phyloP scores from a whole-genome alignment of 2,888 invertebrate species.

The Anarsia innoxiella region DNA sequence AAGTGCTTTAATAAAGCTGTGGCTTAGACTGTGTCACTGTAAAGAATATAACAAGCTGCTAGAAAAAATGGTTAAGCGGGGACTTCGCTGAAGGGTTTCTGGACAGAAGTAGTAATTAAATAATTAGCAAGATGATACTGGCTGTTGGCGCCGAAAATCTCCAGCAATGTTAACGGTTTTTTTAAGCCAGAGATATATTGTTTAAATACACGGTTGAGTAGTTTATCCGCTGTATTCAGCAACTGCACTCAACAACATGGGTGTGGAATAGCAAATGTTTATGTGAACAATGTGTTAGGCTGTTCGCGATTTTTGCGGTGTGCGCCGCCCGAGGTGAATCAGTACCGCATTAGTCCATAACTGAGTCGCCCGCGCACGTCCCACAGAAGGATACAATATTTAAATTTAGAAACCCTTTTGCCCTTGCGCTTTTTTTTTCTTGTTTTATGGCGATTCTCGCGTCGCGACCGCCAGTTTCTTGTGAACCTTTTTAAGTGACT shows the following conservation, averaged over 20 bases:
- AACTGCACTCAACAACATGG: conserved; percentile 4
- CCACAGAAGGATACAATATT: conserved; percentile 54
- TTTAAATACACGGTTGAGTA: too few relatives aligned
- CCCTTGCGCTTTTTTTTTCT: conserved; percentile 43
- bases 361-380: conserved; percentile 63
- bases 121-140: too few relatives aligned
- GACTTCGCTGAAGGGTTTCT: too few relatives aligned
- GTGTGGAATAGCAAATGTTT: conserved; percentile 44
- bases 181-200: too few relatives aligned
- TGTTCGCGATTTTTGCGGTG: conserved; percentile 58
- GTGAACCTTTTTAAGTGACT: conserved; percentile 31
- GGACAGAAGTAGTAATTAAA: too few relatives aligned
- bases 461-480: conserved; percentile 41
- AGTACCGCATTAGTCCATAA: conserved; percentile 68
- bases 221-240: conserved; percentile 7
- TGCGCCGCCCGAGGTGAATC: conserved; percentile 56
- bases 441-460: conserved; percentile 37
- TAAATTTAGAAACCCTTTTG: conserved; percentile 66
- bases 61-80: too few relatives aligned
- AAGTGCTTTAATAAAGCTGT: conserved; percentile 30
- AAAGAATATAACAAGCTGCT: too few relatives aligned
- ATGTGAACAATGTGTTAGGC: conserved; percentile 61
- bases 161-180: too few relatives aligned
- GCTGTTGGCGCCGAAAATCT: too few relatives aligned
- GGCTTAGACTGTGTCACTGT: too few relatives aligned